Evolutionary conservation across 2,113 vertebrate species (phyloP).

Genomic region (Ciconia stormi): DNA sequence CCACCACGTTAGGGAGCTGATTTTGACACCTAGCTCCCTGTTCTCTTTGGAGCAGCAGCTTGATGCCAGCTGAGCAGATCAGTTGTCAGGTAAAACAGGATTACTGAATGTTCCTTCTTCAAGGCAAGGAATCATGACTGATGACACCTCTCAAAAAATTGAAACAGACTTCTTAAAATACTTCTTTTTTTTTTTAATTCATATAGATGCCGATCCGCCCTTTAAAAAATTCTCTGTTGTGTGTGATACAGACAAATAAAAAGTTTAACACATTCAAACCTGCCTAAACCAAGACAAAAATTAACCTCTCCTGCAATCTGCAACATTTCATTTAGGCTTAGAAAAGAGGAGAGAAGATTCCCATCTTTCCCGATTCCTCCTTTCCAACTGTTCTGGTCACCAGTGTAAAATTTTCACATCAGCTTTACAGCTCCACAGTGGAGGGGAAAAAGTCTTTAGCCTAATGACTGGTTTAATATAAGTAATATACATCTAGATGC

Average conservation of each 20-base stretch:
- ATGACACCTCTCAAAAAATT: background rate
- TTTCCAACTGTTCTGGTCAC: background rate
- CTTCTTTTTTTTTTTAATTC: background rate
- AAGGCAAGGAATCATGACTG: background rate
- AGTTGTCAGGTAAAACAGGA: background rate
- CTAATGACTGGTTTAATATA: fast-evolving
- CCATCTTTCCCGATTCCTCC: fast-evolving
- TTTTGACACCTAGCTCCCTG: background rate
- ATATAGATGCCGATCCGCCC: background rate
- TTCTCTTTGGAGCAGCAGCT: background rate
- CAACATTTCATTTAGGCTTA: background rate
- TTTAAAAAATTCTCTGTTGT: background rate
- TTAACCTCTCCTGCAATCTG: fast-evolving
- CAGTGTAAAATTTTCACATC: background rate
- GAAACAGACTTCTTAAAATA: background rate
- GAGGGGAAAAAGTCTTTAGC: no score
- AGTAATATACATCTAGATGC: background rate
- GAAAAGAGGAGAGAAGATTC: background rate
- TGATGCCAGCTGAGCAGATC: background rate
- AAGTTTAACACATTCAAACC: background rate
- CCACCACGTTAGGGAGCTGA: background rate
- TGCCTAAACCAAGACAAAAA: background rate
- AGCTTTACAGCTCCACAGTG: background rate
- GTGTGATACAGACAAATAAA: background rate
- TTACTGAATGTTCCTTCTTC: background rate